Evolutionary conservation across 2,113 vertebrate species (phyloP).

Genomic region (Hymenochirus boettgeri): DNA sequence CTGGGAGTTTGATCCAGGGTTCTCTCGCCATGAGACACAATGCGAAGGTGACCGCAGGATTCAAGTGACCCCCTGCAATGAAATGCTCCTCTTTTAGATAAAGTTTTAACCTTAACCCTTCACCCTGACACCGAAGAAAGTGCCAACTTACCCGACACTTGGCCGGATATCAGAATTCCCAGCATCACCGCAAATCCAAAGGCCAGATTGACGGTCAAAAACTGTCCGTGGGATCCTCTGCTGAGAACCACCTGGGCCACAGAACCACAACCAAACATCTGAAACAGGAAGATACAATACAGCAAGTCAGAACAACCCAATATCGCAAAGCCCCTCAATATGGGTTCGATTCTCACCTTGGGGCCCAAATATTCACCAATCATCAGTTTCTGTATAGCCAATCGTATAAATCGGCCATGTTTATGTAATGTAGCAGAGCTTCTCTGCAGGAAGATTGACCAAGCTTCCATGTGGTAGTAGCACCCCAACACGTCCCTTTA

Average conservation of each 20-base stretch:
- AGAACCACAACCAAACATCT: conserved; percentile 92
- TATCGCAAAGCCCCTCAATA: no score
- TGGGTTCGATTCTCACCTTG: no score
- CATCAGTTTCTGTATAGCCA: no score
- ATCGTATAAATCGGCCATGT: no score
- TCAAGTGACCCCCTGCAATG: conserved; percentile 85
- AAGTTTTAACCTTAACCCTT: no score
- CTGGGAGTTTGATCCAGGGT: conserved; percentile 89
- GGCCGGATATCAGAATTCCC: conserved; percentile 84
- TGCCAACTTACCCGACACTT: conserved; percentile 79
- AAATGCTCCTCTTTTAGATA: background rate
- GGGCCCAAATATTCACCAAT: no score
- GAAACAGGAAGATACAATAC: conserved; percentile 14
- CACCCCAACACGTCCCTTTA: no score
- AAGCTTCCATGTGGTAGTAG: no score
- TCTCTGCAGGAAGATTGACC: no score
- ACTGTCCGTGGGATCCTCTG: conserved; percentile 71
- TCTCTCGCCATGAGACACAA: conserved; percentile 85
- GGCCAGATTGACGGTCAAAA: conserved; percentile 91
- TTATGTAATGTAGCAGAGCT: no score
- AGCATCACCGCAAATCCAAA: conserved; percentile 89
- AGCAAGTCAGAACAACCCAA: no score
- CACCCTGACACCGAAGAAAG: background rate
- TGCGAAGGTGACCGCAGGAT: conserved; percentile 92
- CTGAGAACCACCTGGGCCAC: conserved; percentile 85